Conservation (phyloP, 2,888 invertebrate species). For the Ormyrus pomaceus region DNA sequence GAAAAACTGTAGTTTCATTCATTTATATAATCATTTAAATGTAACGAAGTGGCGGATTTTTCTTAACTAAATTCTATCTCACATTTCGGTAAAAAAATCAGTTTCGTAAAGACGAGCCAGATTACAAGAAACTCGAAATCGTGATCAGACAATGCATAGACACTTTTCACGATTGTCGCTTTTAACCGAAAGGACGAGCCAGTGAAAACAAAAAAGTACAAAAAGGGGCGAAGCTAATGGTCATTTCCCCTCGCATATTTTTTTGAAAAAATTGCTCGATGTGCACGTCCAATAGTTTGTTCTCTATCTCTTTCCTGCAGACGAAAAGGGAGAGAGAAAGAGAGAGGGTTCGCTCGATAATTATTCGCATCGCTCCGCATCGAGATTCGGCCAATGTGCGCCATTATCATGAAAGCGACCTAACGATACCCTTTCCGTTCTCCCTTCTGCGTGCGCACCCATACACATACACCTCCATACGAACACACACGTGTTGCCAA, state of each 20-base stretch:
- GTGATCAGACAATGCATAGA: slow-evolving; percentile 13
- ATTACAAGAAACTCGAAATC: neutral
- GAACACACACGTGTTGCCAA: slow-evolving; percentile 18
- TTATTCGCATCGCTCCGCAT: slow-evolving; percentile 24
- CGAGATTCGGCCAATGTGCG: slow-evolving; percentile 33
- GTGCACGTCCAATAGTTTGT: neutral
- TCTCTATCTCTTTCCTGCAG: neutral
- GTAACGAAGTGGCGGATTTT: too few relatives aligned
- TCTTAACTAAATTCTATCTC: too few relatives aligned
- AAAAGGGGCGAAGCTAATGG: slow-evolving; percentile 11
- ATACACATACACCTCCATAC: neutral
- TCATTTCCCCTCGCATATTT: neutral
- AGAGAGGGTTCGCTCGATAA: slow-evolving; percentile 11
- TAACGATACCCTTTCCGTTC: slow-evolving; percentile 43
- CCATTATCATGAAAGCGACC: slow-evolving; percentile 58
- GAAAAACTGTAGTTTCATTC: too few relatives aligned
- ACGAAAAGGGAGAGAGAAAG: too few relatives aligned
- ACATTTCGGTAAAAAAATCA: too few relatives aligned
- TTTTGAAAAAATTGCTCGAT: slow-evolving; percentile 18
- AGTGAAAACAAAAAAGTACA: neutral
- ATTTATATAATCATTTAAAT: too few relatives aligned
- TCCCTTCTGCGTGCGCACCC: neutral
- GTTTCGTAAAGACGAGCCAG: too few relatives aligned
- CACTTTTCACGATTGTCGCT: slow-evolving; percentile 31
- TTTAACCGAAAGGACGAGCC: neutral